Evolutionary conservation across 2,797 vertebrate genomes (phyloP).

Genomic region (Harpagifer antarcticus): DNA sequence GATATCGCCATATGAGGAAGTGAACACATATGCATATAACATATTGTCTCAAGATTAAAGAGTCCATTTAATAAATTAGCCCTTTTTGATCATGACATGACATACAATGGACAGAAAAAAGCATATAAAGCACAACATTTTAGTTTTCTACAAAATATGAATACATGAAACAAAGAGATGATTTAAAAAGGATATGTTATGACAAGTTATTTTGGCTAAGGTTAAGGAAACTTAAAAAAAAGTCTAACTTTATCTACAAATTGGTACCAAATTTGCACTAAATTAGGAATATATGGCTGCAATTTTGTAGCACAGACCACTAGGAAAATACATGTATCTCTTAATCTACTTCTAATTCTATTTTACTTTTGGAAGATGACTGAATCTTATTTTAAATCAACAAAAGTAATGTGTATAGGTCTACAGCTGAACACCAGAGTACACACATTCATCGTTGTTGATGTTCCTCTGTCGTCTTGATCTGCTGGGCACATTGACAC

Average conservation of each 20-base stretch:
- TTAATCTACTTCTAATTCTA: background rate
- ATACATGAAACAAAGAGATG: too few species aligned
- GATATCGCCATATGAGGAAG: too few species aligned
- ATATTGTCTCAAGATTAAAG: background rate
- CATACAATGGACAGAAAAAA: background rate
- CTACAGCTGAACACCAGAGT: constrained; percentile 22
- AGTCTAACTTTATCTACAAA: too few species aligned
- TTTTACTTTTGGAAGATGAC: background rate
- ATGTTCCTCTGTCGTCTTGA: background rate
- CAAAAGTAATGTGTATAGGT: too few species aligned
- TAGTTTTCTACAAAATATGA: too few species aligned
- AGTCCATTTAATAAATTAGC: background rate
- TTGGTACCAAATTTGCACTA: too few species aligned
- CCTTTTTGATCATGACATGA: background rate
- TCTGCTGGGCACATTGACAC: background rate
- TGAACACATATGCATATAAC: background rate
- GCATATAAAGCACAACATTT: too few species aligned
- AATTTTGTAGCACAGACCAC: background rate
- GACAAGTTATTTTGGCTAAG: too few species aligned
- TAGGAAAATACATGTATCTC: too few species aligned
- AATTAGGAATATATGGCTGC: too few species aligned
- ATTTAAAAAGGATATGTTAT: too few species aligned
- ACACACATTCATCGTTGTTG: constrained; percentile 9
- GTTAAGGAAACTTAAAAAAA: too few species aligned
- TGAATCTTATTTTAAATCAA: background rate